phyloP scores from a whole-genome alignment of 2,797 vertebrate genomes.

The Acrocephalus scirpaceus region DNA sequence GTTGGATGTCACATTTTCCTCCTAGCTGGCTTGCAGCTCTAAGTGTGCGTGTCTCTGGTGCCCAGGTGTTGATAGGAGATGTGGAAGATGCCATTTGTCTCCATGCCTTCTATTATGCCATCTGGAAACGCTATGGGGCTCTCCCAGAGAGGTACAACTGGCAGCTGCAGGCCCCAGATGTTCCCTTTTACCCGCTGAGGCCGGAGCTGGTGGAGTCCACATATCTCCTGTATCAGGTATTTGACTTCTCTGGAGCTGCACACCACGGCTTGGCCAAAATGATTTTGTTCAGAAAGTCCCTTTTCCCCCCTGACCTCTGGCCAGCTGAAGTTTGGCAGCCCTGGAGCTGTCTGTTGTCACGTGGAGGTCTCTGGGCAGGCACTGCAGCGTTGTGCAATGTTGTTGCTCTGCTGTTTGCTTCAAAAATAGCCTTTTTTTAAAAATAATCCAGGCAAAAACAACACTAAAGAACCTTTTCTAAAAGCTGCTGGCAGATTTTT shows the following conservation, averaged over 20 bases:
- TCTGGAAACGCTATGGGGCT: constrained; percentile 97
- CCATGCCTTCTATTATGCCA: constrained; percentile 98
- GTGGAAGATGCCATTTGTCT: constrained; percentile 98
- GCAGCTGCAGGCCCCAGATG: constrained; percentile 95
- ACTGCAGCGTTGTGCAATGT: background rate
- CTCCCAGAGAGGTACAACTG: constrained; percentile 98
- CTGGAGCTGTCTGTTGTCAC: background rate
- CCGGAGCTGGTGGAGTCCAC: constrained; percentile 98
- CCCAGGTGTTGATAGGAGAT: constrained; percentile 94
- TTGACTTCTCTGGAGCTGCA: background rate
- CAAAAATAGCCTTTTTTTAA: background rate
- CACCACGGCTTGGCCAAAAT: background rate
- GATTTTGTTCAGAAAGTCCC: background rate
- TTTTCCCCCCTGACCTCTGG: background rate
- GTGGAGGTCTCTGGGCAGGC: background rate
- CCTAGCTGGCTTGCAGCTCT: background rate
- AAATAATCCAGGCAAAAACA: background rate
- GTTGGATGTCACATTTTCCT: rapidly evolving
- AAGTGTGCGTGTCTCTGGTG: rapidly evolving
- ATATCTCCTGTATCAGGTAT: constrained; percentile 96
- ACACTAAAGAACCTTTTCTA: background rate
- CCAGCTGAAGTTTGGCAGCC: background rate
- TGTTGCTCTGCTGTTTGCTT: background rate
- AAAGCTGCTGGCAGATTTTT: background rate
- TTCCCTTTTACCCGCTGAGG: constrained; percentile 94